These are phyloP conservation scores for Chrosomus eos DNA, from an alignment of 2,797 vertebrate species.

Conservation along the genomic window DNA sequence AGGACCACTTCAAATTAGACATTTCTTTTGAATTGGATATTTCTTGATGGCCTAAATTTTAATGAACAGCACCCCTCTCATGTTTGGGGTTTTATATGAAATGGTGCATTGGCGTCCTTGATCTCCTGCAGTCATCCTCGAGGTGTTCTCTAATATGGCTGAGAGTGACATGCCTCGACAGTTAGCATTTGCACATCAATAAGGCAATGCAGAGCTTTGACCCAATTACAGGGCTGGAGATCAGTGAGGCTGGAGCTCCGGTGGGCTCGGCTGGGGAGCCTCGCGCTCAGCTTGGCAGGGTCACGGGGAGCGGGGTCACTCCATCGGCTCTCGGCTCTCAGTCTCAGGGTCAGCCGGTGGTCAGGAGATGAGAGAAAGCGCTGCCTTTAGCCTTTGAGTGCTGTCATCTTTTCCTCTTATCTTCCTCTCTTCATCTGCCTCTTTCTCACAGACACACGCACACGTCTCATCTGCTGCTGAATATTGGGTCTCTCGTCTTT, in stretches of 20 bases:
- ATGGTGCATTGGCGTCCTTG: conserved; percentile 43
- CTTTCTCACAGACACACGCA: conserved; percentile 34
- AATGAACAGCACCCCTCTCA: conserved; percentile 37
- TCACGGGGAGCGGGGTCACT: conserved; percentile 40
- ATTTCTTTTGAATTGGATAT: conserved; percentile 27
- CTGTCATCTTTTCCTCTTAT: conserved; percentile 39
- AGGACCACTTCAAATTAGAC: conserved; percentile 32
- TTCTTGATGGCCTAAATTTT: conserved; percentile 45
- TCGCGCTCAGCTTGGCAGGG: conserved; percentile 20
- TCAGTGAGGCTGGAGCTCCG: conserved; percentile 68
- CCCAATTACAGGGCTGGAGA: conserved; percentile 74
- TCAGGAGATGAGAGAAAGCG: conserved; percentile 55
- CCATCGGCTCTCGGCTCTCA: conserved; percentile 29
- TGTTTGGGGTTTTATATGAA: conserved; percentile 45
- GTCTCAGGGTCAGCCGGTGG: conserved; percentile 56
- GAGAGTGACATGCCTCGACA: conserved; percentile 68
- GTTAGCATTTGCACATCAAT: conserved; percentile 77
- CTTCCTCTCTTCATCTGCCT: conserved; percentile 38
- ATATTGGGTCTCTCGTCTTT: conserved; percentile 18
- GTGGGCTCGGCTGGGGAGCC: conserved; percentile 40
- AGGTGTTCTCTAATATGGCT: conserved; percentile 74
- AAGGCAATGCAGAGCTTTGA: conserved; percentile 73
- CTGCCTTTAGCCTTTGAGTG: conserved; percentile 42
- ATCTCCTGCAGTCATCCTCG: conserved; percentile 67
- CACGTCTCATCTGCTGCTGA: conserved; percentile 26